A percentile compares a stretch with the other conserved stretches of the same genome.
These are phyloP conservation scores for Dynastes grantii DNA, from an alignment of 2,888 invertebrate genomes.

Conservation along the genomic window DNA sequence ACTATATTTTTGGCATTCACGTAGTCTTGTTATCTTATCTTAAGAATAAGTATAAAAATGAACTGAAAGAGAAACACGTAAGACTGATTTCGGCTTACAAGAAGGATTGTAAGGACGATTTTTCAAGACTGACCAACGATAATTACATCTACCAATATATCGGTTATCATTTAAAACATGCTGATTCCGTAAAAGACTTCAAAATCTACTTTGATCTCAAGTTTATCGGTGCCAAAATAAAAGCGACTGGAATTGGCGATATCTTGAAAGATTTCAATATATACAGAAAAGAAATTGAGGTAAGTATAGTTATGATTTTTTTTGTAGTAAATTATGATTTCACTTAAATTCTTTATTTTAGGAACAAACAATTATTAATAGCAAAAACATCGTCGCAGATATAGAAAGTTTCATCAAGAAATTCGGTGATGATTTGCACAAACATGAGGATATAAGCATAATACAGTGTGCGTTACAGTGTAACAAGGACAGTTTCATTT, in stretches of 20 bases:
- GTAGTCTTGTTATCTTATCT: constrained; percentile 79
- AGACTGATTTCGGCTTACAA: constrained; percentile 76
- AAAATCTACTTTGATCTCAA: constrained; percentile 78
- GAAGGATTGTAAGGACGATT: constrained; percentile 71
- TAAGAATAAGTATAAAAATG: constrained; percentile 69
- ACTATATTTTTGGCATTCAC: constrained; percentile 81
- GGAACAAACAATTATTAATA: constrained; percentile 25
- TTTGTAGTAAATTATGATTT: neutral
- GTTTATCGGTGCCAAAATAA: constrained; percentile 81
- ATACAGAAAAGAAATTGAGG: constrained; percentile 74
- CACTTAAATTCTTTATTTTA: constrained; percentile 15
- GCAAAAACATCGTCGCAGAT: constrained; percentile 70
- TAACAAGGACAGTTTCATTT: constrained; percentile 74
- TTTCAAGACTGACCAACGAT: constrained; percentile 78
- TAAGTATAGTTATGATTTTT: neutral
- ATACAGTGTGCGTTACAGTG: constrained; percentile 81
- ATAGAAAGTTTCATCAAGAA: constrained; percentile 76
- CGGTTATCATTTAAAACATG: constrained; percentile 79
- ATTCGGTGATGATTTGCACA: constrained; percentile 77
- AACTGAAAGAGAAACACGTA: constrained; percentile 73
- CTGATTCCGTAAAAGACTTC: constrained; percentile 74
- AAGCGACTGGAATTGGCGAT: constrained; percentile 80
- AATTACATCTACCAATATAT: constrained; percentile 83
- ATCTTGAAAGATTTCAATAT: constrained; percentile 78
- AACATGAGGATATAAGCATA: constrained; percentile 77